phyloP scores from a whole-genome alignment of 2,113 vertebrate species.

The Nettapus auritus region DNA sequence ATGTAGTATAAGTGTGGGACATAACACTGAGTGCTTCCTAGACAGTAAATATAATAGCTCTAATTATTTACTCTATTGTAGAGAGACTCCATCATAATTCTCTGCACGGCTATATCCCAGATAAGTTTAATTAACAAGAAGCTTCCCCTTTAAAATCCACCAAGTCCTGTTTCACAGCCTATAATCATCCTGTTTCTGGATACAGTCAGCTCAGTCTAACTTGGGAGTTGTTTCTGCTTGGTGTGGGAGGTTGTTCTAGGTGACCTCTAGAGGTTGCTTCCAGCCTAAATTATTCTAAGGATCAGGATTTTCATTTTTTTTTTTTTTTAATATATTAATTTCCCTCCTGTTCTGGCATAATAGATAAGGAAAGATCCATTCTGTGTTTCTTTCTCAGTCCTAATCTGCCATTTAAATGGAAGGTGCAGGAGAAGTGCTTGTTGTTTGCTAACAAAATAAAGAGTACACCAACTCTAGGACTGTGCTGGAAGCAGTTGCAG shows the following conservation, averaged over 20 bases:
- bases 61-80: not conserved
- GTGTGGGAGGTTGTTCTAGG: not conserved
- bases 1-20: not conserved
- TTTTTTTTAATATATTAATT: too few relatives aligned
- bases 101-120: not conserved
- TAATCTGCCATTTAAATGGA: not conserved
- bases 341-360: not conserved
- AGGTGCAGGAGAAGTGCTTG: fast-evolving
- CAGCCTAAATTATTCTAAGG: not conserved
- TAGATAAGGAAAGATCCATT: not conserved
- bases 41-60: not conserved
- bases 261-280: not conserved
- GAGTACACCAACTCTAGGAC: fast-evolving
- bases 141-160: fast-evolving
- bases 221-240: not conserved
- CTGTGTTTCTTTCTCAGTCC: not conserved
- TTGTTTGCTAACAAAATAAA: not conserved
- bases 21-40: fast-evolving
- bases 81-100: not conserved
- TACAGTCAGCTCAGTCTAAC: not conserved
- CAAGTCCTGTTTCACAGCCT: not conserved
- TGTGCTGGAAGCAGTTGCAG: fast-evolving
- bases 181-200: not conserved
- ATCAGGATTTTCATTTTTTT: not conserved
- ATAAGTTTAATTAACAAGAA: not conserved